Conservation (phyloP, 2,888 invertebrate genomes). For the Microdon myrmicae region DNA sequence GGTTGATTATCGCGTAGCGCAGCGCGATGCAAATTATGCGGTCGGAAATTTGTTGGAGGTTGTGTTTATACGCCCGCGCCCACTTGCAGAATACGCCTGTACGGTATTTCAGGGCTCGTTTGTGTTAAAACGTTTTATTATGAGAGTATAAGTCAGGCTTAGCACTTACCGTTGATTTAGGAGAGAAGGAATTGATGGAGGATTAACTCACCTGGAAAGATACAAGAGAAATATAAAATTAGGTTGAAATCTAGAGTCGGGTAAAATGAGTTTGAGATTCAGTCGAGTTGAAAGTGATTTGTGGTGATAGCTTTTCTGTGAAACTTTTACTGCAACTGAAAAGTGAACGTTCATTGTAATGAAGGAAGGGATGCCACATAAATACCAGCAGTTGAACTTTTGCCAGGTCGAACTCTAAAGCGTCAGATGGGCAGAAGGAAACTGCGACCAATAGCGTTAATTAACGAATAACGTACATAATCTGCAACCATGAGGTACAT, state of each 20-base stretch:
- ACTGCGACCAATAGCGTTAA: too few relatives aligned
- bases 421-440: too few relatives aligned
- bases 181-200: constrained; percentile 49
- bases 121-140: constrained; percentile 49
- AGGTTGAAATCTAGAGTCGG: constrained; percentile 19
- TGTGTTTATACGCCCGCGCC: constrained; percentile 12
- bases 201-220: constrained; percentile 51
- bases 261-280: constrained; percentile 43
- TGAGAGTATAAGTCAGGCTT: constrained; percentile 52
- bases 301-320: constrained; percentile 31
- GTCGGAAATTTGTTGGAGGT: constrained; percentile 40
- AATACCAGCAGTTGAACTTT: too few relatives aligned
- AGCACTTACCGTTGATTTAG: constrained; percentile 52
- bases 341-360: too few relatives aligned
- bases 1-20: constrained; percentile 43
- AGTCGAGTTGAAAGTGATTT: constrained; percentile 52
- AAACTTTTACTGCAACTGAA: too few relatives aligned
- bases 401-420: too few relatives aligned
- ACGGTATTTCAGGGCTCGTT: constrained; percentile 27
- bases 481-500: too few relatives aligned
- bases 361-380: too few relatives aligned
- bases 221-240: constrained; percentile 2
- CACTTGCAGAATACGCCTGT: not conserved
- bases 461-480: too few relatives aligned
- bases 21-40: constrained; percentile 46